Conservation (phyloP, 2,797 vertebrate genomes). For the Onychomys arenicola region DNA sequence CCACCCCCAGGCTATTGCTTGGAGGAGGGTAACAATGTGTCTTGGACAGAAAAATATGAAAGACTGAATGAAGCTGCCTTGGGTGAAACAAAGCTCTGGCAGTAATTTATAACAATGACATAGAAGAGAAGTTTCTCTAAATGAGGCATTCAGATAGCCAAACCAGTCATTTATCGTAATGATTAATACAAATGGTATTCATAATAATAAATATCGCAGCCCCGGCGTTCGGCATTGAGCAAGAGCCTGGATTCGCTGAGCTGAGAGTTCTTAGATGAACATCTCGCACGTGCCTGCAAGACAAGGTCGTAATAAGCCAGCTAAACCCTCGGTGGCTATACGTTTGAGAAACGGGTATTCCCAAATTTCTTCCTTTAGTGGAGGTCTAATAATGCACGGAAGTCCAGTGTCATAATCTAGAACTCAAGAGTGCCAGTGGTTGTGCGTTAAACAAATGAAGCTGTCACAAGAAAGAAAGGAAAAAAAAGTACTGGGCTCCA, state of each 20-base stretch:
- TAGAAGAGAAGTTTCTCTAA: conserved; percentile 99
- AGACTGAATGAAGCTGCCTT: conserved; percentile 93
- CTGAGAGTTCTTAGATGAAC: conserved; percentile 80
- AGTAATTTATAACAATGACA: conserved; percentile 99
- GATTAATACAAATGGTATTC: conserved; percentile 99
- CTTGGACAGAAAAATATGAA: conserved; percentile 91
- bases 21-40: conserved; percentile 90
- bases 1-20: conserved; percentile 90
- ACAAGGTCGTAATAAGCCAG: conserved; percentile 80
- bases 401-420: conserved; percentile 89
- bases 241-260: conserved; percentile 87
- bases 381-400: conserved; percentile 86
- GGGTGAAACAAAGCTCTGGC: conserved; percentile 96
- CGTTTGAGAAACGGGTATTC: conserved; percentile 87
- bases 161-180: conserved; percentile 99
- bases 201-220: conserved; percentile 99
- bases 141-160: conserved; percentile 99
- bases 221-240: conserved; percentile 86
- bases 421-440: conserved; percentile 86
- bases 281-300: conserved; percentile 69
- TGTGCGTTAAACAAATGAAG: conserved; percentile 93
- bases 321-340: conserved; percentile 85
- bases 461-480: conserved; percentile 86
- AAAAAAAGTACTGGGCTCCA: conserved; percentile 87
- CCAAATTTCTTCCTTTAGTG: conserved; percentile 84